phyloP scores from a whole-genome alignment of 2,113 vertebrate genomes.

The Muntiacus reevesi region DNA sequence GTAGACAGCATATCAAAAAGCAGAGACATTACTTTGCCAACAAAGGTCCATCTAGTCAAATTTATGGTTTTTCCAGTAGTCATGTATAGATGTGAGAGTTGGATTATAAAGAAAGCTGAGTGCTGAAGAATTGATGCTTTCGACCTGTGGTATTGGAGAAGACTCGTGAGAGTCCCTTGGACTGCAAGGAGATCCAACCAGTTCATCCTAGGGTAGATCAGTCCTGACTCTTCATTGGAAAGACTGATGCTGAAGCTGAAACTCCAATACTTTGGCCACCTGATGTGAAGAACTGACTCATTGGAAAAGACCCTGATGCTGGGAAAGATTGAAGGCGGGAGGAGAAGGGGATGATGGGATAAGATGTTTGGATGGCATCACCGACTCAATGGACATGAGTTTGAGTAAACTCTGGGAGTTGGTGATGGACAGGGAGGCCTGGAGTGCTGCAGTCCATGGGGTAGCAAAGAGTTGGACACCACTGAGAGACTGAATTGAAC shows the following conservation, averaged over 20 bases:
- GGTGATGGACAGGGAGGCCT: not conserved
- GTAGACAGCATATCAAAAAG: not conserved
- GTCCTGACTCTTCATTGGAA: not conserved
- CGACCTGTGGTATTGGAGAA: not conserved
- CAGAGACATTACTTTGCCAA: not conserved
- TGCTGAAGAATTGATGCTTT: not conserved
- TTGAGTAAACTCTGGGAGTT: not conserved
- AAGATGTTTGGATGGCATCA: not conserved
- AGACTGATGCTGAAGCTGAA: not conserved
- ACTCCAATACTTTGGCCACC: not conserved
- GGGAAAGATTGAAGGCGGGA: not conserved
- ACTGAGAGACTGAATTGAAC: not conserved
- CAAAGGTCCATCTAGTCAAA: not conserved
- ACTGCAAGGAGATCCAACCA: not conserved
- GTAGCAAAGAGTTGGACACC: rapidly evolving
- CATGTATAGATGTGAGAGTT: not conserved
- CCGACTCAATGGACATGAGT: not conserved
- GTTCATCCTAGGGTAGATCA: not conserved
- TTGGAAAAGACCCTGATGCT: not conserved
- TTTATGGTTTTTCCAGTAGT: not conserved
- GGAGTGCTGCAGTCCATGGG: not conserved
- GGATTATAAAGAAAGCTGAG: not conserved
- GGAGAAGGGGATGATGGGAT: not conserved
- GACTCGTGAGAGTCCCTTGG: not conserved
- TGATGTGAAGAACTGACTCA: not conserved